Percentiles rank a stretch among this genome's conserved stretches.
Evolutionary conservation across 2,888 invertebrate genomes (phyloP).

Genomic region (Leucophora obtusa): DNA sequence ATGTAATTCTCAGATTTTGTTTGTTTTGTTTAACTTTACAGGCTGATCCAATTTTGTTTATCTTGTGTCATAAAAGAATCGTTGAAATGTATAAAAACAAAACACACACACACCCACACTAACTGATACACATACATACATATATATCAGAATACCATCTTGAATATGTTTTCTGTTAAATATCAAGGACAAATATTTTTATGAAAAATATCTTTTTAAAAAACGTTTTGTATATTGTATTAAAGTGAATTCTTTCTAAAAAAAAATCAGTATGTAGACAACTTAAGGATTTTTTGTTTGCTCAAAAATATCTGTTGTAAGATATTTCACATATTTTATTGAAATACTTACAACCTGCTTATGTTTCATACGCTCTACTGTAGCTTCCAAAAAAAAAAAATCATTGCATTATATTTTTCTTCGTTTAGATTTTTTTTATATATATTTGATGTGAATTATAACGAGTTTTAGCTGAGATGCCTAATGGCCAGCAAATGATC

Average conservation of each 20-base stretch:
- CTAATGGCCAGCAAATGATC: constrained; percentile 49
- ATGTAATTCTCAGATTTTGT: constrained; percentile 33
- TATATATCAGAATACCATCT: background rate
- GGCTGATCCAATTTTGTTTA: constrained; percentile 7
- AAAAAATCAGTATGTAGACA: too few species aligned
- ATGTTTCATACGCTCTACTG: background rate
- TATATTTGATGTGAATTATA: constrained; percentile 16
- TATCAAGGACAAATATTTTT: constrained; percentile 33
- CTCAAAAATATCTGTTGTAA: background rate
- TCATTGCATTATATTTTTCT: background rate
- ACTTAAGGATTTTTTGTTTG: background rate
- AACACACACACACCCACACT: background rate
- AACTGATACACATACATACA: too few species aligned
- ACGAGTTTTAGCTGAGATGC: constrained; percentile 19
- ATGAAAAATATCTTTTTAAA: too few species aligned
- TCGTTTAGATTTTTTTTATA: background rate
- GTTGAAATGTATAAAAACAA: background rate
- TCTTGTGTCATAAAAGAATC: background rate
- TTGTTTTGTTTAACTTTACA: constrained; percentile 17
- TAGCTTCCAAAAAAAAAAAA: too few species aligned
- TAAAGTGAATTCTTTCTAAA: too few species aligned
- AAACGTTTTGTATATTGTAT: too few species aligned
- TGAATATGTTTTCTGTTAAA: constrained; percentile 14
- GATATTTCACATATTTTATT: background rate
- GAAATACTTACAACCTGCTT: background rate